These are phyloP conservation scores for Spheniscus mendiculus DNA, from an alignment of 2,113 vertebrate species.

Conservation along the genomic window DNA sequence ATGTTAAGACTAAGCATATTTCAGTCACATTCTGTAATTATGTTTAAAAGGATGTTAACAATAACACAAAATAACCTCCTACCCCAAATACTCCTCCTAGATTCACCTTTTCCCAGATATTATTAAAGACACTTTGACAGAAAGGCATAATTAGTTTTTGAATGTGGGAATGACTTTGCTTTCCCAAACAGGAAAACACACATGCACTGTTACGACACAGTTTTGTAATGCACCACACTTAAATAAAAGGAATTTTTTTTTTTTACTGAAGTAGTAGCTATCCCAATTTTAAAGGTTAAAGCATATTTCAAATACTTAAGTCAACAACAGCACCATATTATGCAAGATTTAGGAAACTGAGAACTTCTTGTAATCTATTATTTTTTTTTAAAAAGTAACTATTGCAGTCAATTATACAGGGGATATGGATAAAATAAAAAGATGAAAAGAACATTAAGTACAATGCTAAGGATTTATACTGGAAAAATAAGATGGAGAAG, in stretches of 20 bases:
- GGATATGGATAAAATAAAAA: neutral
- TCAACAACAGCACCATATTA: neutral
- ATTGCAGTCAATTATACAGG: neutral
- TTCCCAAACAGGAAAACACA: neutral
- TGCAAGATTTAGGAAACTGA: neutral
- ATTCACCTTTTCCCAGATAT: neutral
- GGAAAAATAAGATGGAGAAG: neutral
- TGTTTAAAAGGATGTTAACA: neutral
- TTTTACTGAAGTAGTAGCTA: neutral
- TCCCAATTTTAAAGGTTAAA: neutral
- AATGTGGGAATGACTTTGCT: neutral
- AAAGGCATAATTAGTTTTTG: neutral
- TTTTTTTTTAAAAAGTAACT: neutral
- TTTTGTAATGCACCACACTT: neutral
- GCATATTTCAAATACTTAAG: neutral
- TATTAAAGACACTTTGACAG: neutral
- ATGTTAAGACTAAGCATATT: neutral
- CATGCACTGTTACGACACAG: fast-evolving
- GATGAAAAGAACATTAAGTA: neutral
- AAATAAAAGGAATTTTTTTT: neutral
- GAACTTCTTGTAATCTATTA: neutral
- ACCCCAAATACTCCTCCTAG: neutral
- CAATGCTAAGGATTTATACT: neutral
- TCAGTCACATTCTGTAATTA: neutral
- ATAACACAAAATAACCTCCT: neutral